Evolutionary conservation across 23 tunicate species (phyloP).

Genomic region (Ciona savignyi): DNA sequence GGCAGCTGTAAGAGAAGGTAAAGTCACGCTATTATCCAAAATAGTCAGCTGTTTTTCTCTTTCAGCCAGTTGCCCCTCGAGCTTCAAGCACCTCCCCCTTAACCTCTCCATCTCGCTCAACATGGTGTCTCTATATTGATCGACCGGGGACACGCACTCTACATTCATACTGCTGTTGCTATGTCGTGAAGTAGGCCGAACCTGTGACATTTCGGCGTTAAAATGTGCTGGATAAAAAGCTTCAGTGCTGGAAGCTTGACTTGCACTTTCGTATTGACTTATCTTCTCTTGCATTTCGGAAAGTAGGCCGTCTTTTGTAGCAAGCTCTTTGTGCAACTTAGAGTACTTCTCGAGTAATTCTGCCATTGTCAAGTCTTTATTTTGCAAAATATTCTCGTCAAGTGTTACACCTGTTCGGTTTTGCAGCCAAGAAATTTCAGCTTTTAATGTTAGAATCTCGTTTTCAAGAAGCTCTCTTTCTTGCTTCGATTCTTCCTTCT

Average conservation of each 20-base stretch:
- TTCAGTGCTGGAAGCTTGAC: background rate
- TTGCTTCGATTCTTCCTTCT: background rate
- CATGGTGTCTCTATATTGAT: conserved; percentile 11
- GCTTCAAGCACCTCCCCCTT: conserved; percentile 23
- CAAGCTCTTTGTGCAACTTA: background rate
- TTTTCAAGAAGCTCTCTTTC: conserved; percentile 1
- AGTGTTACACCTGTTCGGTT: background rate
- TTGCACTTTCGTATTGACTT: background rate
- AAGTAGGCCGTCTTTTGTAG: background rate
- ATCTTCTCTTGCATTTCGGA: background rate
- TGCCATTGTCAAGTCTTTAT: background rate
- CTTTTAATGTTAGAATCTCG: conserved; percentile 6
- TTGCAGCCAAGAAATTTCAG: background rate
- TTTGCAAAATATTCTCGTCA: background rate
- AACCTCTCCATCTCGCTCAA: conserved; percentile 38
- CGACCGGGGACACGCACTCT: conserved; percentile 2
- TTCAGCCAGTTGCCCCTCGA: conserved; percentile 15
- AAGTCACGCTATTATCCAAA: background rate
- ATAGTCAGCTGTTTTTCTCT: conserved; percentile 15
- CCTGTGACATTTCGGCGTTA: background rate
- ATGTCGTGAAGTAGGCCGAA: background rate
- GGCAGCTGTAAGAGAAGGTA: background rate
- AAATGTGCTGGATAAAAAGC: too few relatives aligned
- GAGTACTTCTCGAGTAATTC: background rate
- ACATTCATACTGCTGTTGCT: background rate